A percentile compares a stretch with the other conserved stretches of the same genome.
These are phyloP conservation scores for Alouatta palliata DNA, from an alignment of 2,113 vertebrate species.

Conservation along the genomic window DNA sequence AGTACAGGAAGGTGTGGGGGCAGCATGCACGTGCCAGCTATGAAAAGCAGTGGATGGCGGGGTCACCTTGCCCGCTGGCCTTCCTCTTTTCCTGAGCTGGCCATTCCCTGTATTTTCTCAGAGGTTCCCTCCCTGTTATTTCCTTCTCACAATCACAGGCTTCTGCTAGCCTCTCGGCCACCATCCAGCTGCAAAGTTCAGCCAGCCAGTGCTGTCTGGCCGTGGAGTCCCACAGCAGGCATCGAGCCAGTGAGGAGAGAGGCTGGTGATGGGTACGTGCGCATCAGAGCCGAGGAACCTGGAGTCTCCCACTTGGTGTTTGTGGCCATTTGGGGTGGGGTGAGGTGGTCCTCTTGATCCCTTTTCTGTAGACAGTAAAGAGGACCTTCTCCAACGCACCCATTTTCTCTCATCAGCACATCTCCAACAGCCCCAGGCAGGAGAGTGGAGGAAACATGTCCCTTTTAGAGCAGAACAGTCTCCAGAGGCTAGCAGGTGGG, in stretches of 20 bases:
- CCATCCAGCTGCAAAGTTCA: not conserved
- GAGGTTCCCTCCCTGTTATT: slow-evolving; percentile 21
- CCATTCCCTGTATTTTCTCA: not conserved
- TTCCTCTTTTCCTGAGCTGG: not conserved
- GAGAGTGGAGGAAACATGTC: not conserved
- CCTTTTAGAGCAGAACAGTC: not conserved
- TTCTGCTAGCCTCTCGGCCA: not conserved
- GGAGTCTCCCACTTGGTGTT: not conserved
- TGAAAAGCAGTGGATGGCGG: not conserved
- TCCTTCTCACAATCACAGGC: not conserved
- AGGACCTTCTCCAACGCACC: not conserved
- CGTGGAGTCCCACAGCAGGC: not conserved
- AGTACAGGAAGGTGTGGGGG: no score
- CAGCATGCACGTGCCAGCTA: accelerated
- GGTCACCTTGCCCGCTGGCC: not conserved
- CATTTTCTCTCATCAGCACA: not conserved
- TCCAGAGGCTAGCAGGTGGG: accelerated
- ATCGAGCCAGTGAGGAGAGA: not conserved
- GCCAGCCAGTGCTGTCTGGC: not conserved
- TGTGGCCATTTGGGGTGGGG: not conserved
- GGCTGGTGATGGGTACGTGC: accelerated
- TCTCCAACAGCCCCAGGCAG: not conserved
- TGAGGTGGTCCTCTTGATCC: not conserved
- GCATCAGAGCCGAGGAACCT: not conserved
- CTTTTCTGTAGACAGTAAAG: not conserved